Base-by-base conservation (phyloP, 2,888 invertebrate genomes). In the Dryadula phaetusa region DNA sequence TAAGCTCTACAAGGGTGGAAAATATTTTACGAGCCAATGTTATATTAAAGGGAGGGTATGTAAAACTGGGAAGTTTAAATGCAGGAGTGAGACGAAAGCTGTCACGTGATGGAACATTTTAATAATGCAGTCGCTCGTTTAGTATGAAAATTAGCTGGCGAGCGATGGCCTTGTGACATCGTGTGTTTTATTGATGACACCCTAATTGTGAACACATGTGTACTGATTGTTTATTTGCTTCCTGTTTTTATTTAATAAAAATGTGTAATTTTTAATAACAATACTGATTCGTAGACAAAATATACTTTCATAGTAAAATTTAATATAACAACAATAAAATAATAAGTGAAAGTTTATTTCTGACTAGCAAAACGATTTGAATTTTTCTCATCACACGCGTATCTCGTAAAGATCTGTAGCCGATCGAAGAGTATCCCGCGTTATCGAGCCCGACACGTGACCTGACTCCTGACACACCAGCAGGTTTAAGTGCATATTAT, bases 121-220 rank as follows among this genome's bases (percentile, higher is more conserved):
- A 92, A 92, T 92, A 92, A 92, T 92, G 88, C 87, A 92, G 80
- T 78, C 79, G 82, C 84, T 91, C 90, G 91, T 92, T 91, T 87
- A 87, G 86, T 92, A 92, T 92, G 90, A 91, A 91, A 91, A 92
- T 92, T 92, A 92, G 89, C 84, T 84, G 80, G 83, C 79, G 81
- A 79, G 81, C 75, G 82, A 74, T 76, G 79, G 75, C 81, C 81
- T 79, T 81, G 77, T 79, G 78, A 75, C 79, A 77, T 74, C 75
- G 76, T 76, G 74, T 86, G 81, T 79, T 84, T 89, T 88, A 89
- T 88, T 87, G 85, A 90, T 87, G 85, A 74, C 74, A 70, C 72
- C 72, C 54, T 71, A 64, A 49, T 49, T 54, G 58, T 58, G 64
- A 63, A 68, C 56, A n/a, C n/a, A n/a, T n/a, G 58, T 6, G 46